phyloP scores from a whole-genome alignment of 2,113 vertebrate species.

The Ctenomys sociabilis region DNA sequence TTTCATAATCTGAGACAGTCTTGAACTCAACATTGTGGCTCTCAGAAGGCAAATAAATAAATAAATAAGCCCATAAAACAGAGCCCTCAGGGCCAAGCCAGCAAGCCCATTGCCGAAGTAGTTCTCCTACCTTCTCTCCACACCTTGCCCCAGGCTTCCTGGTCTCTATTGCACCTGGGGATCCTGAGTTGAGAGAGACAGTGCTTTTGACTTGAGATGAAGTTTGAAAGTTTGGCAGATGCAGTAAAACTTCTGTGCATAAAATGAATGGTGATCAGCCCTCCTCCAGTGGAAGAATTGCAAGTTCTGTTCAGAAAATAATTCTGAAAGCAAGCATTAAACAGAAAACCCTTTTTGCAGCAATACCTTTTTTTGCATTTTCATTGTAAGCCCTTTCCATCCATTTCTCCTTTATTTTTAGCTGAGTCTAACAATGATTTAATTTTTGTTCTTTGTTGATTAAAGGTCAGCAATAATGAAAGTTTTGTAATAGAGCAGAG shows the following conservation, averaged over 20 bases:
- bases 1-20: not conserved
- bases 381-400: not conserved
- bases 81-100: not conserved
- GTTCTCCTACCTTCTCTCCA: not conserved
- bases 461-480: not conserved
- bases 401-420: not conserved
- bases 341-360: not conserved
- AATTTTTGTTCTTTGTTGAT: not conserved
- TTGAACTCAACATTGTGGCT: not conserved
- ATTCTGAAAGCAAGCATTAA: not conserved
- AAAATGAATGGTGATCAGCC: not conserved
- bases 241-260: not conserved
- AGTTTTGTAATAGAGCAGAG: not conserved
- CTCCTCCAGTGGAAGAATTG: not conserved
- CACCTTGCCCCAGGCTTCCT: not conserved
- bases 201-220: not conserved
- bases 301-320: not conserved
- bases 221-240: not conserved
- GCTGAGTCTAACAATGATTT: not conserved
- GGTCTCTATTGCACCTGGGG: not conserved
- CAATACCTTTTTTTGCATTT: conserved; percentile 4
- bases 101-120: not conserved
- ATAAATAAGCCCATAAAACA: not conserved
- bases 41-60: not conserved
- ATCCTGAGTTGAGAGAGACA: not conserved